Conservation (phyloP, 2,113 vertebrate genomes). For the Elgaria multicarinata region DNA sequence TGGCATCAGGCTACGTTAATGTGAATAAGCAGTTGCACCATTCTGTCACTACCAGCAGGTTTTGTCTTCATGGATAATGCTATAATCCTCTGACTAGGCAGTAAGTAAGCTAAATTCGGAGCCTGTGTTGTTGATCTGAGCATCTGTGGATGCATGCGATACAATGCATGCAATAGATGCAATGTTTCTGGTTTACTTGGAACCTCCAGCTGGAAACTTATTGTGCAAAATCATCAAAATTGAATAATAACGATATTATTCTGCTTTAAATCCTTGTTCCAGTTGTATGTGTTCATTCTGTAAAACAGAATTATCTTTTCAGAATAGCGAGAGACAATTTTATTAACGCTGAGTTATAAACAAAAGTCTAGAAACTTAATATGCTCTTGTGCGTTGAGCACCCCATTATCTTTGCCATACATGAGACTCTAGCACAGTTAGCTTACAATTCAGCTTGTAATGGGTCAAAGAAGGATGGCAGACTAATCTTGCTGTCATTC, state of each 20-base stretch:
- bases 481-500: background rate
- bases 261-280: background rate
- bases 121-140: constrained; percentile 58
- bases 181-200: background rate
- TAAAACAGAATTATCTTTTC: background rate
- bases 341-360: background rate
- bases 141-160: constrained; percentile 16
- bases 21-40: constrained; percentile 39
- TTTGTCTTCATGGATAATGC: constrained; percentile 54
- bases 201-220: background rate
- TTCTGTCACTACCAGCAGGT: constrained; percentile 61
- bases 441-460: background rate
- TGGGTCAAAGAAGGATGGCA: background rate
- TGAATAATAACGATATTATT: background rate
- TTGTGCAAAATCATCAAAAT: background rate
- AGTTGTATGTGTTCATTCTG: background rate
- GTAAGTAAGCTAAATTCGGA: constrained; percentile 65
- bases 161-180: background rate
- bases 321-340: background rate
- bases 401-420: too few species aligned
- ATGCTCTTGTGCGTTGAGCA: background rate
- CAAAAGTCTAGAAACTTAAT: background rate
- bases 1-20: constrained; percentile 58
- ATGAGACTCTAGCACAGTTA: background rate
- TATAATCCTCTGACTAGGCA: constrained; percentile 64